A percentile compares a stretch with the other conserved stretches of the same genome.
These are phyloP conservation scores for Cottoperca gobio DNA, from an alignment of 2,797 vertebrate genomes.

Conservation along the genomic window DNA sequence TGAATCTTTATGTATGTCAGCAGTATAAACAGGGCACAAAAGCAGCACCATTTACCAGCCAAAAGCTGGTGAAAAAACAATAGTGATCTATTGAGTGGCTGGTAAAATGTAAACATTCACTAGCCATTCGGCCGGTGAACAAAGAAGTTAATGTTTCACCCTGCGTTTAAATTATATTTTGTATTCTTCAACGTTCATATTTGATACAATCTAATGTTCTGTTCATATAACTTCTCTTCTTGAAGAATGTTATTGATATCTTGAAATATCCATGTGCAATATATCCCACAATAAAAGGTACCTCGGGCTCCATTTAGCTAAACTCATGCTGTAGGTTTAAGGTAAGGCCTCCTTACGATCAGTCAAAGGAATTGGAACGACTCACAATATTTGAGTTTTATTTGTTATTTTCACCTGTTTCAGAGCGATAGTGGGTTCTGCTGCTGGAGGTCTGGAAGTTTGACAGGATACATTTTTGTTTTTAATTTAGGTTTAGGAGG, in stretches of 20 bases:
- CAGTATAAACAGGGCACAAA: too few species aligned
- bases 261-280: neutral
- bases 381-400: neutral
- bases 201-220: too few species aligned
- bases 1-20: too few species aligned
- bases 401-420: neutral
- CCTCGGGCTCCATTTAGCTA: neutral
- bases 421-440: neutral
- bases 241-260: neutral
- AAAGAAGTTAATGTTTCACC: too few species aligned
- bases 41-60: too few species aligned
- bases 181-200: too few species aligned
- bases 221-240: neutral
- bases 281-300: neutral
- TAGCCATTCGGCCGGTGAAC: too few species aligned
- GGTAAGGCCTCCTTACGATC: neutral
- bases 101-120: too few species aligned
- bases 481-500: neutral
- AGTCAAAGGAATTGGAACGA: neutral
- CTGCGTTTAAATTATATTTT: too few species aligned
- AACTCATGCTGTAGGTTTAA: neutral
- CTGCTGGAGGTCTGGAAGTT: neutral
- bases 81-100: too few species aligned
- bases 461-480: neutral
- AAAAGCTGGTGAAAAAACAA: too few species aligned